Percentiles rank a stretch among this genome's conserved stretches.
These are phyloP conservation scores for Pristionchus mayeri DNA, from an alignment of 2,888 invertebrate genomes.

Conservation along the genomic window DNA sequence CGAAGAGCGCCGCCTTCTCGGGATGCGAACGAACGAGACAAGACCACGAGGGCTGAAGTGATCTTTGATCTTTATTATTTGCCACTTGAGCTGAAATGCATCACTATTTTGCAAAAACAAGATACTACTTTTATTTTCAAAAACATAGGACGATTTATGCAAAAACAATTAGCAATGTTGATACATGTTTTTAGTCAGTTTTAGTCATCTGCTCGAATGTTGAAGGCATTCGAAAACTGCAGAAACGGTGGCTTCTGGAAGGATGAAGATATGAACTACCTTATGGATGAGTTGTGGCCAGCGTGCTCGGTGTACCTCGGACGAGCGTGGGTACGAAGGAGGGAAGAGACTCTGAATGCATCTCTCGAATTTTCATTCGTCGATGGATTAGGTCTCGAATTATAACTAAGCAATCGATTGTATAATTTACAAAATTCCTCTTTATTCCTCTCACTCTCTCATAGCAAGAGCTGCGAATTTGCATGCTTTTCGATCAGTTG, in stretches of 20 bases:
- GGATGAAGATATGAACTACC: neutral
- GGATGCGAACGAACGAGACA: slow-evolving; percentile 26
- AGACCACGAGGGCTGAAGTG: slow-evolving; percentile 40
- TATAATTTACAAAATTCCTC: neutral
- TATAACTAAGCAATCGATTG: neutral
- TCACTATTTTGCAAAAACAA: too few relatives aligned
- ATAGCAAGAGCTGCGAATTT: neutral
- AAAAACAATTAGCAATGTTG: too few relatives aligned
- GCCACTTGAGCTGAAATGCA: too few relatives aligned
- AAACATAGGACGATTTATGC: neutral
- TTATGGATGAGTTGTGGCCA: slow-evolving; percentile 41
- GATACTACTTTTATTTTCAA: too few relatives aligned
- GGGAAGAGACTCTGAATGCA: slow-evolving; percentile 42
- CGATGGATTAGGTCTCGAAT: neutral
- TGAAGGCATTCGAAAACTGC: too few relatives aligned
- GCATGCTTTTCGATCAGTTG: neutral
- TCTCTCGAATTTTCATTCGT: too few relatives aligned
- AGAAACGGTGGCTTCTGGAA: too few relatives aligned
- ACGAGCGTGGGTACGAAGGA: neutral
- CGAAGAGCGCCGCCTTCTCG: neutral
- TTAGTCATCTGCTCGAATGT: too few relatives aligned
- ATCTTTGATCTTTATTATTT: too few relatives aligned
- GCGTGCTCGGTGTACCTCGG: neutral
- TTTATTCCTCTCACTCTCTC: neutral
- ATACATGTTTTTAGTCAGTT: too few relatives aligned